phyloP scores from a whole-genome alignment of 2,113 vertebrate species.

The Aptenodytes forsteri region DNA sequence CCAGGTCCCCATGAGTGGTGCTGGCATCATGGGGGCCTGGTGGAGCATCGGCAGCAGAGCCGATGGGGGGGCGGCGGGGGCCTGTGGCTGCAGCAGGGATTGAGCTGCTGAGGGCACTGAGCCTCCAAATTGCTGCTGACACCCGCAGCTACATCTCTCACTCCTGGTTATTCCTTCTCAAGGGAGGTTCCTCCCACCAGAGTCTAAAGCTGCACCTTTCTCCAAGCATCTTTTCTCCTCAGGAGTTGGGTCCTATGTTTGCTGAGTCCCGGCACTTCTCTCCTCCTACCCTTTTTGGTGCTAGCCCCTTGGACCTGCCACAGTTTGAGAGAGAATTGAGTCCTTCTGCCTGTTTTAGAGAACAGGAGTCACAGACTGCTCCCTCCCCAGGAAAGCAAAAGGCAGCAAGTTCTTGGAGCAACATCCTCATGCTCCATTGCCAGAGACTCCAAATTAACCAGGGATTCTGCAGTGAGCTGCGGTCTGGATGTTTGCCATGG shows the following conservation, averaged over 20 bases:
- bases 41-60: background rate
- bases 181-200: background rate
- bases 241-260: background rate
- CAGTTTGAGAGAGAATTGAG: background rate
- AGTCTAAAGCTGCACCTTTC: background rate
- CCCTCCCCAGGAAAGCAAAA: background rate
- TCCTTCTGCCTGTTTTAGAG: background rate
- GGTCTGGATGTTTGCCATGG: background rate
- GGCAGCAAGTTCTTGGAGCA: background rate
- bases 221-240: background rate
- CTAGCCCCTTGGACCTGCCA: background rate
- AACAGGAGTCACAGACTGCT: background rate
- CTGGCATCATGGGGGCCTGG: background rate
- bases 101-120: background rate
- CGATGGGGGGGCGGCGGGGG: background rate
- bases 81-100: background rate
- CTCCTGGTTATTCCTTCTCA: background rate
- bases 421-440: background rate
- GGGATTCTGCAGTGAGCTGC: background rate
- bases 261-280: background rate
- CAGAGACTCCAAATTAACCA: background rate
- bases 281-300: background rate
- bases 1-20: accelerated
- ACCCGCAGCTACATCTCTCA: background rate
- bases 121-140: background rate